Evolutionary conservation across 2,888 invertebrate species (phyloP).

Genomic region (Yponomeuta evonymella): DNA sequence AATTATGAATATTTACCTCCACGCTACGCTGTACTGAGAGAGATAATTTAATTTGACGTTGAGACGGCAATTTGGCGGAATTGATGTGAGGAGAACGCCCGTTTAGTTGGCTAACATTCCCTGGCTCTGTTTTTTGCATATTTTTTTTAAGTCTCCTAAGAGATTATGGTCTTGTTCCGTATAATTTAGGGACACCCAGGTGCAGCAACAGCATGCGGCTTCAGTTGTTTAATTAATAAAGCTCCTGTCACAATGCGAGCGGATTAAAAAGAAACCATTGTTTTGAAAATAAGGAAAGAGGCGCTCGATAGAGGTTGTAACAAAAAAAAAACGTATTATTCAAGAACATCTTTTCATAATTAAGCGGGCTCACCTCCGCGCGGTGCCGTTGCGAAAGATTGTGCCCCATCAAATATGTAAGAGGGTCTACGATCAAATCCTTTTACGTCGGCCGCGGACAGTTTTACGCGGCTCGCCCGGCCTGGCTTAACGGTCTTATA

Average conservation of each 20-base stretch:
- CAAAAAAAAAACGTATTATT: conserved; percentile 23
- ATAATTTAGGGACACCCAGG: conserved; percentile 63
- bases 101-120: conserved; percentile 22
- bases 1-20: conserved; percentile 69
- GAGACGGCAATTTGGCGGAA: conserved; percentile 56
- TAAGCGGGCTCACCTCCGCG: conserved; percentile 50
- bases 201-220: conserved; percentile 49
- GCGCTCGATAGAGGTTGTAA: not conserved
- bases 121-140: conserved; percentile 4
- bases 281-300: not conserved
- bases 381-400: conserved; percentile 47
- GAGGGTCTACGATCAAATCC: conserved; percentile 65
- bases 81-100: conserved; percentile 53
- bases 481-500: conserved; percentile 68
- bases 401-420: conserved; percentile 63
- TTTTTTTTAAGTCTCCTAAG: conserved; percentile 31
- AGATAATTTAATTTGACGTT: conserved; percentile 63
- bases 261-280: not conserved
- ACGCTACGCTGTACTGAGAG: conserved; percentile 60
- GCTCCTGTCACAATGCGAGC: conserved; percentile 45
- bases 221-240: conserved; percentile 58
- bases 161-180: conserved; percentile 27
- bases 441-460: conserved; percentile 64
- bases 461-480: conserved; percentile 52
- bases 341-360: conserved; percentile 48